A percentile compares a stretch with the other conserved stretches of the same genome.
phyloP scores from a whole-genome alignment of 2,797 vertebrate genomes.

The Carapus acus region DNA sequence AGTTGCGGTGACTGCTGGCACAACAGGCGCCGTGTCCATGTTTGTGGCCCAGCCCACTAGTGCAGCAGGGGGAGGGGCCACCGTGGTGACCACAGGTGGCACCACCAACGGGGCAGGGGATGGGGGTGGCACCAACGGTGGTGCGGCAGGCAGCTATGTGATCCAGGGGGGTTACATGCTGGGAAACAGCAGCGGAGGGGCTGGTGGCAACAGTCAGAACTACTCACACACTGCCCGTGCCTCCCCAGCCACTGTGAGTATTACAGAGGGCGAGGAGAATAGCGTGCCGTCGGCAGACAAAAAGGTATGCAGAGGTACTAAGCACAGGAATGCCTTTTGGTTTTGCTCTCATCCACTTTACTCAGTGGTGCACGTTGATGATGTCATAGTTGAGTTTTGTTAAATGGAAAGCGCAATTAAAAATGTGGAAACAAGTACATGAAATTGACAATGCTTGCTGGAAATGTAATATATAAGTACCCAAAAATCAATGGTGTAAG shows the following conservation, averaged over 20 bases:
- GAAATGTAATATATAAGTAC: background rate
- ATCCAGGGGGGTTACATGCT: constrained; percentile 93
- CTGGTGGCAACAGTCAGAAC: constrained; percentile 75
- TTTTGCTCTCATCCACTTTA: constrained; percentile 60
- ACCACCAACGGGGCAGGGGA: constrained; percentile 74
- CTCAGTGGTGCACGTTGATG: constrained; percentile 53
- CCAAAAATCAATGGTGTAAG: background rate
- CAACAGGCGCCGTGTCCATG: constrained; percentile 80
- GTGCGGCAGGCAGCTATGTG: constrained; percentile 80
- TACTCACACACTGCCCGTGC: constrained; percentile 88
- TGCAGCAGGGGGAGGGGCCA: constrained; percentile 62
- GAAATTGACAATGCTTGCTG: background rate
- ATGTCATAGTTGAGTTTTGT: constrained; percentile 63
- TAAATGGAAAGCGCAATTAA: constrained; percentile 65
- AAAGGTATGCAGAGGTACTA: constrained; percentile 78
- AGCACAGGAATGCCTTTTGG: constrained; percentile 58
- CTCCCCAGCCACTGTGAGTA: constrained; percentile 92
- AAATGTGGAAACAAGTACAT: constrained; percentile 22
- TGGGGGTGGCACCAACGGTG: constrained; percentile 66
- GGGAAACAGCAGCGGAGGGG: constrained; percentile 66
- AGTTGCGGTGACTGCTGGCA: constrained; percentile 73
- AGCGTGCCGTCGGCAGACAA: constrained; percentile 84
- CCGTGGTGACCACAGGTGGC: constrained; percentile 74
- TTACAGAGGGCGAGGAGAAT: constrained; percentile 80
- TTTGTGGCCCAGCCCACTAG: constrained; percentile 85